A percentile compares a stretch with the other conserved stretches of the same genome.
Conservation (phyloP, 1,140 invertebrate species). For the Cyphomyrmex costatus region DNA sequence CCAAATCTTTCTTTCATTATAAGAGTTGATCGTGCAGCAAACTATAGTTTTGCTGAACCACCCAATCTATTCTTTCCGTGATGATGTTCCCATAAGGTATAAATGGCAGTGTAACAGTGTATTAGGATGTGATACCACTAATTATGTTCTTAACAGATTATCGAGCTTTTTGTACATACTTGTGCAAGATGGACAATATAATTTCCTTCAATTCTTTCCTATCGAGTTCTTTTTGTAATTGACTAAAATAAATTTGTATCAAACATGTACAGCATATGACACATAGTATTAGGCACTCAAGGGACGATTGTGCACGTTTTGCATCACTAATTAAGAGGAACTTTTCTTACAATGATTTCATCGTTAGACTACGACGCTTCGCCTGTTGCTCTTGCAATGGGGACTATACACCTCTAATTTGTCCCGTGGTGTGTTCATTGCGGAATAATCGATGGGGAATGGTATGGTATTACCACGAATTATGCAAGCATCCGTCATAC, state of each 20-base stretch:
- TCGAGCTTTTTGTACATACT: conserved; percentile 8
- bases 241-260: conserved; percentile 32
- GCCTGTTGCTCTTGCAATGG: conserved; percentile 90
- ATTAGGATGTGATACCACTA: neutral
- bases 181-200: conserved; percentile 12
- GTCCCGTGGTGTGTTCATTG: conserved; percentile 90
- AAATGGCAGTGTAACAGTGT: conserved; percentile 49
- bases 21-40: too few relatives aligned
- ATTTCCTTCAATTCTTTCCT: neutral
- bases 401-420: conserved; percentile 91
- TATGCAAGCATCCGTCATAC: conserved; percentile 79
- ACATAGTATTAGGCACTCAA: conserved; percentile 38
- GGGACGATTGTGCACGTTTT: conserved; percentile 46
- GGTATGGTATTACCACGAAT: conserved; percentile 78
- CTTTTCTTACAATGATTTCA: conserved; percentile 18
- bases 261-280: neutral
- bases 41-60: too few relatives aligned
- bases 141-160: neutral
- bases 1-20: too few relatives aligned
- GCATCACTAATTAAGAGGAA: conserved; percentile 48
- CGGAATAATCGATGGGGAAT: conserved; percentile 92
- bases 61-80: too few relatives aligned
- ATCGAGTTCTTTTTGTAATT: neutral
- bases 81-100: conserved; percentile 11
- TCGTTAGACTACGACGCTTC: conserved; percentile 90